A percentile compares a stretch with the other conserved stretches of the same genome.
phyloP scores from a whole-genome alignment of 2,113 vertebrate genomes.

The Alexandromys fortis region DNA sequence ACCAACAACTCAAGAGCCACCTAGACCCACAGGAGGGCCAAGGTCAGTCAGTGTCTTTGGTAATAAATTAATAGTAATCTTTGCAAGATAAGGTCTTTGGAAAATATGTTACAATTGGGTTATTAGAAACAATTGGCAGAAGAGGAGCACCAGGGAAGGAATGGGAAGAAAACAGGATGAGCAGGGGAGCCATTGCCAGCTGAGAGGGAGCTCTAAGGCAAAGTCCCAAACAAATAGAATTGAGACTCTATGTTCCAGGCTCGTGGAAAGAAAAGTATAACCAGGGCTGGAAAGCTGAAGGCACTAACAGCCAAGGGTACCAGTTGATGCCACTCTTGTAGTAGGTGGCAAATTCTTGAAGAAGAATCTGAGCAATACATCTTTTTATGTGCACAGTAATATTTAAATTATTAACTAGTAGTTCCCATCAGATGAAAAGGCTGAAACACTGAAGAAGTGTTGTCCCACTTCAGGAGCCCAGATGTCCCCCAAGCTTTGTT shows the following conservation, averaged over 20 bases:
- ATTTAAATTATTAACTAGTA: neutral
- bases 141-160: neutral
- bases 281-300: neutral
- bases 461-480: neutral
- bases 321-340: neutral
- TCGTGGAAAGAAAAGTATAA: neutral
- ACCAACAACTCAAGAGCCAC: neutral
- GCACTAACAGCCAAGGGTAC: neutral
- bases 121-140: neutral
- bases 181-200: neutral
- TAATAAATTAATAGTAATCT: neutral
- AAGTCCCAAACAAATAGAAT: neutral
- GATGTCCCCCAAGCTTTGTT: neutral
- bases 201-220: fast-evolving
- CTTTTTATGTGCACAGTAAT: neutral
- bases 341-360: neutral
- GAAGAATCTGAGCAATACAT: neutral
- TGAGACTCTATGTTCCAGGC: neutral
- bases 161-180: neutral
- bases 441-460: neutral
- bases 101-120: neutral
- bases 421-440: neutral
- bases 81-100: neutral
- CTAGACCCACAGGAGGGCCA: neutral
- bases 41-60: neutral